A percentile compares a stretch with the other conserved stretches of the same genome.
These are phyloP conservation scores for Mergus octosetaceus DNA, from an alignment of 2,797 vertebrate genomes.

Conservation along the genomic window DNA sequence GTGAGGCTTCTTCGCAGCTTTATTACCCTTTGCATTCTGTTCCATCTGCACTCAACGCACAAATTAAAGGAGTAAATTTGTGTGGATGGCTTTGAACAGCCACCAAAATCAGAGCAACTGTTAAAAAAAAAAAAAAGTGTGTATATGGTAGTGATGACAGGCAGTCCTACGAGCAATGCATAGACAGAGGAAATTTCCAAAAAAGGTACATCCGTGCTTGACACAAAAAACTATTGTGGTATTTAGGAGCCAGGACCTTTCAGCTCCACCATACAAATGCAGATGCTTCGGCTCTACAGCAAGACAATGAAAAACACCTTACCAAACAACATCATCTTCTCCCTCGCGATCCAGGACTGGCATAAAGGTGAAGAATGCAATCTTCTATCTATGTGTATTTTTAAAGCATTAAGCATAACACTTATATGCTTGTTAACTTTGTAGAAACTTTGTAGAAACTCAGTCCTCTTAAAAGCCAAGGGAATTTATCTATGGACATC, in stretches of 20 bases:
- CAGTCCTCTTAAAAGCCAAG: not conserved
- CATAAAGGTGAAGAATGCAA: accelerated
- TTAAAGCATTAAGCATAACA: not conserved
- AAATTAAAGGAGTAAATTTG: not conserved
- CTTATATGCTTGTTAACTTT: not conserved
- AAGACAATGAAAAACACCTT: not conserved
- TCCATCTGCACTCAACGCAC: not conserved
- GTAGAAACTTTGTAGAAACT: not conserved
- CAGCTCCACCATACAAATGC: accelerated
- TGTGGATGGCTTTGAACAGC: not conserved
- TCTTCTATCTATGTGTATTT: not conserved
- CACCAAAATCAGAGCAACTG: constrained; percentile 51
- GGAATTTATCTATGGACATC: not conserved
- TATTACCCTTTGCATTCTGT: constrained; percentile 3
- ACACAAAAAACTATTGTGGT: not conserved
- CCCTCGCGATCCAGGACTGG: not conserved
- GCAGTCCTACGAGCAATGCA: not conserved
- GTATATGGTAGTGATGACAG: constrained; percentile 25
- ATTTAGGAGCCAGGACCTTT: not conserved
- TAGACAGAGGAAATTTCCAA: not conserved
- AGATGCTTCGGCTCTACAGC: not conserved
- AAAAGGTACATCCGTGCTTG: not conserved
- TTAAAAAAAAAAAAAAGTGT: not conserved
- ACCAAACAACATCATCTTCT: not conserved
- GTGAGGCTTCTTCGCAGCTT: constrained; percentile 17